Evolutionary conservation across 1,140 invertebrate genomes (phyloP).

Genomic region (Eupristina koningsbergeri): DNA sequence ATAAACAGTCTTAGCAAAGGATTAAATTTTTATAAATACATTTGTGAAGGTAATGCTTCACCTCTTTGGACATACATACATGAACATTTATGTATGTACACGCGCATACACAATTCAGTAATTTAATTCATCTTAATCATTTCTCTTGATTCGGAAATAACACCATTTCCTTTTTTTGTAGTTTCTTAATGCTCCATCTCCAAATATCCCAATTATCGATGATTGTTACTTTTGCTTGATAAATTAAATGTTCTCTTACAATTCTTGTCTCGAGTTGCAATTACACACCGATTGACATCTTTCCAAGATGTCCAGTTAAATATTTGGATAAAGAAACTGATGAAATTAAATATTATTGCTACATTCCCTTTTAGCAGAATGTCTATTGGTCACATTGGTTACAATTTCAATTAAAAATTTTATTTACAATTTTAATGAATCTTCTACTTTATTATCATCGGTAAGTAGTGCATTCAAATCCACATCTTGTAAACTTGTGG

Average conservation of each 20-base stretch:
- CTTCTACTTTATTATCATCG: constrained; percentile 57
- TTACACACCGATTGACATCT: constrained; percentile 56
- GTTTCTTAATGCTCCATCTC: background rate
- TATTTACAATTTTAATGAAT: constrained; percentile 37
- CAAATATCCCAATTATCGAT: background rate
- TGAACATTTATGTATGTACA: background rate
- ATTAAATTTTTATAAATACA: constrained; percentile 18
- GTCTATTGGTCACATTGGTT: constrained; percentile 15
- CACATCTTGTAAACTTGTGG: constrained; percentile 64
- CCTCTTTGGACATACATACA: constrained; percentile 18
- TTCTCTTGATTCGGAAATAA: constrained; percentile 8
- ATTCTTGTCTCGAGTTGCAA: background rate
- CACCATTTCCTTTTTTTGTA: background rate
- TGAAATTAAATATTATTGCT: constrained; percentile 35
- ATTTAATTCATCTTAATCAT: constrained; percentile 2
- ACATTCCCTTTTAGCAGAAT: constrained; percentile 37
- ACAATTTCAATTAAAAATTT: too few relatives aligned
- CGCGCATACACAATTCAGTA: background rate
- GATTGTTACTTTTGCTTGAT: background rate
- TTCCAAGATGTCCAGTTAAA: constrained; percentile 61
- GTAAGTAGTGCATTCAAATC: constrained; percentile 68
- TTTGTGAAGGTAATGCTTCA: background rate
- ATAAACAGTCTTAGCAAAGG: background rate
- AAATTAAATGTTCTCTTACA: background rate
- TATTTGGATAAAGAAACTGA: constrained; percentile 50